phyloP scores from a whole-genome alignment of 2,888 invertebrate species.

The Eristalis pertinax region DNA sequence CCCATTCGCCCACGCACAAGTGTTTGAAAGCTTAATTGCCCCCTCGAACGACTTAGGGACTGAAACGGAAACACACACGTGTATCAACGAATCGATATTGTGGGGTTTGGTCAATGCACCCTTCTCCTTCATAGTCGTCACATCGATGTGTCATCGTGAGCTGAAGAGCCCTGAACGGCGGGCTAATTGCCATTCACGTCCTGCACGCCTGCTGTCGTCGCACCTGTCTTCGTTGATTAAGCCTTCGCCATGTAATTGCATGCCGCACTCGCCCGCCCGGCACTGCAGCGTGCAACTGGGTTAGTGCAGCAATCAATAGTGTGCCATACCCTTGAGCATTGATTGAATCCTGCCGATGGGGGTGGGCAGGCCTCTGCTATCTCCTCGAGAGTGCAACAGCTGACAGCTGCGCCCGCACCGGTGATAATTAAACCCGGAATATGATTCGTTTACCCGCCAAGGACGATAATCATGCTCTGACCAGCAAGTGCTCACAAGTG shows the following conservation, averaged over 20 bases:
- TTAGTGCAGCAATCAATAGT: neutral
- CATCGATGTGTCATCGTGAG: neutral
- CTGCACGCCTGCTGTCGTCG: neutral
- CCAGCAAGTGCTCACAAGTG: neutral
- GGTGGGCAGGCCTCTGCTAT: neutral
- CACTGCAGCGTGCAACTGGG: neutral
- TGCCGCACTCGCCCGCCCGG: neutral
- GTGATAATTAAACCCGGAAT: neutral
- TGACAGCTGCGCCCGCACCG: neutral
- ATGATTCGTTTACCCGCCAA: neutral
- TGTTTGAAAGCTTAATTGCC: no score
- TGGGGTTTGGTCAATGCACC: neutral
- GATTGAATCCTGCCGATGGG: neutral
- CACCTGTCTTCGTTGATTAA: neutral
- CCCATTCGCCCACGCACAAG: no score
- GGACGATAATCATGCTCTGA: constrained; percentile 2
- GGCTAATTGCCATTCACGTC: neutral
- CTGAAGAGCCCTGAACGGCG: neutral
- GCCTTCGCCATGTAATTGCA: neutral
- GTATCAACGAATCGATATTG: neutral
- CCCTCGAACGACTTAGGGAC: no score
- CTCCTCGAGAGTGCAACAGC: neutral
- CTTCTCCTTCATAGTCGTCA: neutral
- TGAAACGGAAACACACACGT: no score
- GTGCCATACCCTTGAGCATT: neutral